These are phyloP conservation scores for Dinoponera quadriceps DNA, from an alignment of 1,140 invertebrate species.

Conservation along the genomic window DNA sequence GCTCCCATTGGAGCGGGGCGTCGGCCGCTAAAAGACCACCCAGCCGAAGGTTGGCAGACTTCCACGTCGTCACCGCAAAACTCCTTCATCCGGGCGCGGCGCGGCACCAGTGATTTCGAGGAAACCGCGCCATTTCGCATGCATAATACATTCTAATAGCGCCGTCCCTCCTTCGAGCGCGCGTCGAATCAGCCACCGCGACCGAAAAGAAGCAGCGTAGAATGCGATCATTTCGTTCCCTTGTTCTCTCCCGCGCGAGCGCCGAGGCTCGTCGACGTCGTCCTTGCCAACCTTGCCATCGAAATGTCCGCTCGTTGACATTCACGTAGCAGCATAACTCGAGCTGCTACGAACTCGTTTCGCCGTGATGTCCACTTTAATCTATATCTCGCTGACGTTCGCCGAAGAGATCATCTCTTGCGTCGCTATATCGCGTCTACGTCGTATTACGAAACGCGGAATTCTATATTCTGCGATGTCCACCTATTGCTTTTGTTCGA, in stretches of 20 bases:
- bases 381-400: constrained; percentile 47
- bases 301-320: constrained; percentile 27
- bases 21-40: constrained; percentile 81
- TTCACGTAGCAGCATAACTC: constrained; percentile 40
- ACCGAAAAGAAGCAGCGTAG: constrained; percentile 69
- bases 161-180: constrained; percentile 25
- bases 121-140: constrained; percentile 79
- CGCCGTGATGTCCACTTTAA: constrained; percentile 16
- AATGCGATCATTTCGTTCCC: constrained; percentile 72
- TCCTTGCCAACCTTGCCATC: constrained; percentile 56
- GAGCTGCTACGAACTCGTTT: neutral
- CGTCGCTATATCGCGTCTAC: neutral
- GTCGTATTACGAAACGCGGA: neutral
- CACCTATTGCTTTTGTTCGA: neutral
- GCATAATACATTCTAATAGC: constrained; percentile 82
- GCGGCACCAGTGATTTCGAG: constrained; percentile 82
- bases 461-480: neutral
- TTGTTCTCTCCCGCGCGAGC: constrained; percentile 56
- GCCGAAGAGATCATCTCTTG: neutral
- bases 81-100: constrained; percentile 83
- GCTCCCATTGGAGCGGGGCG: constrained; percentile 75
- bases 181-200: constrained; percentile 68
- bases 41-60: constrained; percentile 82
- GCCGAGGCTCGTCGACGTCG: constrained; percentile 13
- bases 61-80: constrained; percentile 84